These are phyloP conservation scores for Notarius quadriscutis DNA, from an alignment of 2,113 vertebrate species.

Conservation along the genomic window DNA sequence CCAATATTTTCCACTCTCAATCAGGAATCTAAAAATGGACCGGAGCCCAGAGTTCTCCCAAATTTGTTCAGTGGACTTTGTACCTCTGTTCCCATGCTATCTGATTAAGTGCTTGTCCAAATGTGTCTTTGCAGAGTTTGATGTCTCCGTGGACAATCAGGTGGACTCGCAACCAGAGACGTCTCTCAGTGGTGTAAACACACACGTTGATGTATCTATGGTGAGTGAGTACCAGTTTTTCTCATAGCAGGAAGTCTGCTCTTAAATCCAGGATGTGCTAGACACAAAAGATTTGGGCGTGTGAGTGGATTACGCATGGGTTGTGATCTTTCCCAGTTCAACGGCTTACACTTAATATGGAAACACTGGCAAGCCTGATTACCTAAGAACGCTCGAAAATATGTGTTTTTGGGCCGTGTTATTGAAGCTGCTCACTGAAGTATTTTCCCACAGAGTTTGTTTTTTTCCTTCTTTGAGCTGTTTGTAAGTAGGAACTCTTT, in stretches of 20 bases:
- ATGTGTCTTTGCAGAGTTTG: conserved; percentile 32
- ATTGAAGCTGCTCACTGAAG: background rate
- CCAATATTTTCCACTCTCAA: background rate
- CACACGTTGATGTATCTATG: conserved; percentile 15
- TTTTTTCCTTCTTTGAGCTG: background rate
- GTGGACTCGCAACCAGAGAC: background rate
- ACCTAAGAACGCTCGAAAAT: background rate
- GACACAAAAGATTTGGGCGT: conserved; percentile 25
- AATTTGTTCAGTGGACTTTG: background rate
- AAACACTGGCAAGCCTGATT: background rate
- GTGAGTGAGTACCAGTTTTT: conserved; percentile 42
- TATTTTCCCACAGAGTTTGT: background rate
- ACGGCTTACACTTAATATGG: background rate
- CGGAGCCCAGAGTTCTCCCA: background rate
- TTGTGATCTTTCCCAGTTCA: background rate
- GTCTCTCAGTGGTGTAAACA: background rate
- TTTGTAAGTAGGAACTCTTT: background rate
- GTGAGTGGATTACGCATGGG: background rate
- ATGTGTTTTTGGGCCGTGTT: background rate
- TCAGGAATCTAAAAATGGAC: background rate
- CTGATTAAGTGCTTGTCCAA: background rate
- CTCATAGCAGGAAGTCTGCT: background rate
- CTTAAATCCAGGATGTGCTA: conserved; percentile 30
- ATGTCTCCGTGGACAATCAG: conserved; percentile 16
- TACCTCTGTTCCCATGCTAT: background rate